These are phyloP conservation scores for Agonum fuliginosum DNA, from an alignment of 2,888 invertebrate genomes.

Conservation along the genomic window DNA sequence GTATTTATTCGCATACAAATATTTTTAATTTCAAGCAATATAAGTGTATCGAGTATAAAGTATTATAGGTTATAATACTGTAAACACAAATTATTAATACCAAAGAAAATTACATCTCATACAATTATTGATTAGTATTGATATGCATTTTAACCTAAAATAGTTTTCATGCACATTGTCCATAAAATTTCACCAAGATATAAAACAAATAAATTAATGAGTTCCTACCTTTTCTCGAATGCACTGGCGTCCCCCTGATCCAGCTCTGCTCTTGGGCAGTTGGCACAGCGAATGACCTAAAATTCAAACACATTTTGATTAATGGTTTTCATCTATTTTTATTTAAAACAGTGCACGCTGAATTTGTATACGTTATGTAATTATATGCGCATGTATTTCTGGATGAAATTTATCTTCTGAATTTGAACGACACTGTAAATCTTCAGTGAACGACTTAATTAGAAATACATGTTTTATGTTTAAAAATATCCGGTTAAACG, in stretches of 20 bases:
- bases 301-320: constrained; percentile 55
- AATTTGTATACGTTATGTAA: constrained; percentile 49
- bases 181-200: no score
- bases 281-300: constrained; percentile 49
- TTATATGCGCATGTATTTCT: constrained; percentile 42
- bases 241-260: neutral
- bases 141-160: no score
- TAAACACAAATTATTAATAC: no score
- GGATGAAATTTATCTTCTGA: constrained; percentile 47
- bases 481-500: constrained; percentile 29
- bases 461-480: constrained; percentile 44
- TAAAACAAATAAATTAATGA: no score
- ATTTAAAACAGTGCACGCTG: constrained; percentile 54
- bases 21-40: no score
- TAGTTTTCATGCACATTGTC: no score
- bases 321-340: constrained; percentile 53
- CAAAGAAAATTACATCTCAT: no score
- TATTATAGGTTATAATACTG: no score
- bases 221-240: neutral
- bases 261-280: constrained; percentile 17
- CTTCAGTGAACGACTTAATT: constrained; percentile 46
- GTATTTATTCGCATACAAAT: no score
- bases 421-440: constrained; percentile 48
- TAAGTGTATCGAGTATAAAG: no score
- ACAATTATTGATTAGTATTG: no score